Evolutionary conservation across 2,113 vertebrate genomes (phyloP).

Genomic region (Vombatus ursinus): DNA sequence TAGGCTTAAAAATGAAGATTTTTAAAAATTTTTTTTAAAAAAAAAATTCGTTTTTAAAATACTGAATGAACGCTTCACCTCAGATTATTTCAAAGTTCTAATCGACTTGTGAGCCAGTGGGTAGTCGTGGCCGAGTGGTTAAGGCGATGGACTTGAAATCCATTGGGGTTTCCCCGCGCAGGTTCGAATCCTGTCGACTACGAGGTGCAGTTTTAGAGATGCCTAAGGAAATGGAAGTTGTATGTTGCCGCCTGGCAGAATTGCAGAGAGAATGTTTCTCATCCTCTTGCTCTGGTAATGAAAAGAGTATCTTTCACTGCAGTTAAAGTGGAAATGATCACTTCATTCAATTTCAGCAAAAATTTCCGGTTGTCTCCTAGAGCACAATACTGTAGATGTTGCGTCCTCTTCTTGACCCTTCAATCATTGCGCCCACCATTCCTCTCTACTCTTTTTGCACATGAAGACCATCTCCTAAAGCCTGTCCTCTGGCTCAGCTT

Average conservation of each 20-base stretch:
- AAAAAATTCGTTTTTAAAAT: not conserved
- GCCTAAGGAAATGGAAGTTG: too few relatives aligned
- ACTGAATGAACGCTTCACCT: not conserved
- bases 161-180: conserved; percentile 90
- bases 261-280: too few relatives aligned
- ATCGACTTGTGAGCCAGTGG: fast-evolving
- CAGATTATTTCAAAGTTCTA: not conserved
- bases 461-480: not conserved
- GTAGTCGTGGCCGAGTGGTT: conserved; percentile 83
- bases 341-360: not conserved
- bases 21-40: not conserved
- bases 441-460: not conserved
- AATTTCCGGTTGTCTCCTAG: not conserved
- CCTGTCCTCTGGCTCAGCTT: too few relatives aligned
- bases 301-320: too few relatives aligned
- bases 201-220: conserved; percentile 41
- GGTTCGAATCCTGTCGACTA: conserved; percentile 91
- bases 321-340: too few relatives aligned
- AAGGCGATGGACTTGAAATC: conserved; percentile 87
- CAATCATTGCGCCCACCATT: not conserved
- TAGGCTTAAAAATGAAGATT: too few relatives aligned
- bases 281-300: too few relatives aligned
- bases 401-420: not conserved
- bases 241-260: too few relatives aligned
- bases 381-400: not conserved